A percentile compares a stretch with the other conserved stretches of the same genome.
These are phyloP conservation scores for Meloidogyne hapla DNA, from an alignment of 1,140 invertebrate genomes.

Conservation along the genomic window DNA sequence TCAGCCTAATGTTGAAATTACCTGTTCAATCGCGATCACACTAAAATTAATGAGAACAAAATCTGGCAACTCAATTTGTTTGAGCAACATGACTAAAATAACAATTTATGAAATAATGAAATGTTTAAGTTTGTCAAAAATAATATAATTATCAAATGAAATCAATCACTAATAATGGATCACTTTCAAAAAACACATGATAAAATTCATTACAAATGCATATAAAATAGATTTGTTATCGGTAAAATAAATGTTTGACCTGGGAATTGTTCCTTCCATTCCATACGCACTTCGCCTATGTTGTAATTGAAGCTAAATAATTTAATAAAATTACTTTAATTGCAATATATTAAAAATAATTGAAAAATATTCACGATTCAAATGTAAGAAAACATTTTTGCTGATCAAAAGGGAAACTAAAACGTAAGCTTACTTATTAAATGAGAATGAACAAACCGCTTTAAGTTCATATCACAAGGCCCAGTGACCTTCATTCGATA, in stretches of 20 bases:
- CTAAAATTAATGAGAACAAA: conserved; percentile 63
- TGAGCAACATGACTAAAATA: conserved; percentile 54
- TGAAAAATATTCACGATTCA: conserved; percentile 47
- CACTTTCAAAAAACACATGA: no score
- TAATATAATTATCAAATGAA: no score
- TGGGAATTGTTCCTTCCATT: conserved; percentile 62
- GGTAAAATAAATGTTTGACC: neutral
- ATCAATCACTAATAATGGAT: no score
- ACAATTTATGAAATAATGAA: no score
- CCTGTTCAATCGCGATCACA: conserved; percentile 62
- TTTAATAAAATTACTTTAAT: neutral
- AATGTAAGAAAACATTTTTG: conserved; percentile 63
- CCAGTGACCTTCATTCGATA: conserved; percentile 64
- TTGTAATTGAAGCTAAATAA: conserved; percentile 61
- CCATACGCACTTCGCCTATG: conserved; percentile 62
- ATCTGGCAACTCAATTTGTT: conserved; percentile 61
- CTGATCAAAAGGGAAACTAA: conserved; percentile 57
- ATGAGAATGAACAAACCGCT: conserved; percentile 35
- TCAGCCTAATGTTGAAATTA: conserved; percentile 10
- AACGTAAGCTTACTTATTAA: conserved; percentile 40
- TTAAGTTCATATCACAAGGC: conserved; percentile 61
- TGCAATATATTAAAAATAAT: neutral
- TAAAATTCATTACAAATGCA: no score
- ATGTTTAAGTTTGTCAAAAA: no score
- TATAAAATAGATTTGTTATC: neutral